These are phyloP conservation scores for Cryptocheilus praepositus DNA, from an alignment of 2,888 invertebrate genomes.

Conservation along the genomic window DNA sequence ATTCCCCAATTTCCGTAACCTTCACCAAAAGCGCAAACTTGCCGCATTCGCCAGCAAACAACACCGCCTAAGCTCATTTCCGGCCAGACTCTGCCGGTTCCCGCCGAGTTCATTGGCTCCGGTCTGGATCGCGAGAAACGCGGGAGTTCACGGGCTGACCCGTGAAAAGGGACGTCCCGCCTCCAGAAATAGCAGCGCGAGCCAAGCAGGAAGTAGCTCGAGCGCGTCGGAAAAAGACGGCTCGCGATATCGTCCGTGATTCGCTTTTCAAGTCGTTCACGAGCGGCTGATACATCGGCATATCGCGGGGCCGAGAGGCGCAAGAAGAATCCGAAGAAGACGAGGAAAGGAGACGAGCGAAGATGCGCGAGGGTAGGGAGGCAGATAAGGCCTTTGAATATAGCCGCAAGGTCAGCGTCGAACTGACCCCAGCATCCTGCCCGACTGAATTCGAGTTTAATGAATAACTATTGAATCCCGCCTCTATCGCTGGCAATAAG, in stretches of 20 bases:
- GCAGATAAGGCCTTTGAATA: conserved; percentile 72
- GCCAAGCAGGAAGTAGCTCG: conserved; percentile 34
- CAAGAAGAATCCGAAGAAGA: not conserved
- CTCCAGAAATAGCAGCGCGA: conserved; percentile 27
- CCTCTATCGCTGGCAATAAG: conserved; percentile 67
- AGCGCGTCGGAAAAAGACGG: conserved; percentile 51
- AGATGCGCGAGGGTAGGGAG: conserved; percentile 55
- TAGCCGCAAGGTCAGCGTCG: conserved; percentile 70
- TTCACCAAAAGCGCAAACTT: no score
- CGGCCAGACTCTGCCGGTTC: not conserved
- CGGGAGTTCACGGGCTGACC: conserved; percentile 10
- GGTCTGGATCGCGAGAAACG: conserved; percentile 5
- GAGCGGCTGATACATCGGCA: conserved; percentile 26
- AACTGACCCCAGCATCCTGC: conserved; percentile 73
- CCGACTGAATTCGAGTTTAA: conserved; percentile 71
- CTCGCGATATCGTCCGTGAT: conserved; percentile 29
- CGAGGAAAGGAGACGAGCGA: conserved; percentile 1
- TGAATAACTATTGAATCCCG: conserved; percentile 74
- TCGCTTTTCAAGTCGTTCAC: conserved; percentile 18
- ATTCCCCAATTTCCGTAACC: no score
- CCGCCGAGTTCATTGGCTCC: conserved; percentile 31
- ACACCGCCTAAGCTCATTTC: no score
- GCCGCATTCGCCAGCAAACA: no score
- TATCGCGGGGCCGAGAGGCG: conserved; percentile 7
- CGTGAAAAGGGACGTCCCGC: conserved; percentile 4